A percentile compares a stretch with the other conserved stretches of the same genome.
phyloP scores from a whole-genome alignment of 2,888 invertebrate species.

The Eutolmus rufibarbis region DNA sequence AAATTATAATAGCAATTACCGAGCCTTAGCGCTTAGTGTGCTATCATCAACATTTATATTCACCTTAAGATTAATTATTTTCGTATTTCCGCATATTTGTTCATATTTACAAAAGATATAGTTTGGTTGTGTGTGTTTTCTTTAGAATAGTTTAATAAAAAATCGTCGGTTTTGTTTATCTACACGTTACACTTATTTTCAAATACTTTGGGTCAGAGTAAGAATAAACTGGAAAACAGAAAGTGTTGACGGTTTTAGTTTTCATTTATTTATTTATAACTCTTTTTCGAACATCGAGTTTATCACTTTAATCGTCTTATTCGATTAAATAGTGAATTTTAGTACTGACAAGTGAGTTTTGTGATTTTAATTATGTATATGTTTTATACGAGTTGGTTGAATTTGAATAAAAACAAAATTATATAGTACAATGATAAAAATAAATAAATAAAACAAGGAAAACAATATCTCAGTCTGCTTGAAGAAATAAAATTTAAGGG shows the following conservation, averaged over 20 bases:
- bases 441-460: neutral
- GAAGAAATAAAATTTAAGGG: neutral
- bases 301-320: neutral
- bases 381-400: neutral
- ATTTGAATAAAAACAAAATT: neutral
- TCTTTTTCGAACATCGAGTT: neutral
- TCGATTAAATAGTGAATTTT: neutral
- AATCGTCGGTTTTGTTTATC: constrained; percentile 16
- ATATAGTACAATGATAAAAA: neutral
- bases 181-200: constrained; percentile 26
- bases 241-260: neutral
- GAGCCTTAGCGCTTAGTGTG: neutral
- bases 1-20: constrained; percentile 5
- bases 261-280: neutral
- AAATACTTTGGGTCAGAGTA: neutral
- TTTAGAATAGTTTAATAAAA: constrained; percentile 28
- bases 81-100: neutral
- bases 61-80: constrained; percentile 23
- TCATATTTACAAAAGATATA: constrained; percentile 15
- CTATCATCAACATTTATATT: constrained; percentile 23
- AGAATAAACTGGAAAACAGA: neutral
- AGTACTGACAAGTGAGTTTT: neutral
- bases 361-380: neutral
- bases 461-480: neutral
- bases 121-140: neutral